Evolutionary conservation across 1,140 invertebrate genomes (phyloP).

Genomic region (Acromyrmex echinatior): DNA sequence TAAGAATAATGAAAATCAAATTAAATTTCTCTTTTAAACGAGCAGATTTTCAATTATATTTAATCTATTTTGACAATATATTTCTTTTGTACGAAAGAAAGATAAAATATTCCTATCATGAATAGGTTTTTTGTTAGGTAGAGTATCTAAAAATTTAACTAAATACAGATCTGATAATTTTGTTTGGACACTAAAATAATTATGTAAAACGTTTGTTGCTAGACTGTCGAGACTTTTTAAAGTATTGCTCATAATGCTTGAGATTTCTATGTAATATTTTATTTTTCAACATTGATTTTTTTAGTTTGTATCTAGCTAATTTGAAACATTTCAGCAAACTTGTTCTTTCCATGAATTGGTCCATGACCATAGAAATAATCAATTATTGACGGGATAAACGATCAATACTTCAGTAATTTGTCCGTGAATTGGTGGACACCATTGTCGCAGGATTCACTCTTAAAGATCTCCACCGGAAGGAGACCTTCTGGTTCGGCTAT

Average conservation of each 20-base stretch:
- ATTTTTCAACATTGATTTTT: too few relatives aligned
- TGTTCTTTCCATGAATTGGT: neutral
- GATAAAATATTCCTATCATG: neutral
- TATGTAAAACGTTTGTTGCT: too few relatives aligned
- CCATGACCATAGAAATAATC: too few relatives aligned
- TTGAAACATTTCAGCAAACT: too few relatives aligned
- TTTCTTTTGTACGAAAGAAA: neutral
- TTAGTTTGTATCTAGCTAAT: too few relatives aligned
- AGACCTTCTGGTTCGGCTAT: conserved; percentile 78
- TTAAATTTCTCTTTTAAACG: neutral
- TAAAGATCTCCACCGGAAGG: conserved; percentile 49
- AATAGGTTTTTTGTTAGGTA: too few relatives aligned
- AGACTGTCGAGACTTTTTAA: too few relatives aligned
- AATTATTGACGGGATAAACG: neutral
- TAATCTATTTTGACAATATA: neutral
- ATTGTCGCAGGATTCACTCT: conserved; percentile 31
- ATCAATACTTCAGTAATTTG: neutral
- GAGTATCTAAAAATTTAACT: too few relatives aligned
- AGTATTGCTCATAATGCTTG: too few relatives aligned
- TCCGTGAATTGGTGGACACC: neutral
- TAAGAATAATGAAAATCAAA: neutral
- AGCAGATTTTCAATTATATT: neutral
- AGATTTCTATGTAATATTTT: too few relatives aligned
- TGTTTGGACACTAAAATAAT: too few relatives aligned
- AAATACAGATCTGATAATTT: too few relatives aligned